phyloP scores from a whole-genome alignment of 1,140 invertebrate genomes.

The Charaxes varanes region DNA sequence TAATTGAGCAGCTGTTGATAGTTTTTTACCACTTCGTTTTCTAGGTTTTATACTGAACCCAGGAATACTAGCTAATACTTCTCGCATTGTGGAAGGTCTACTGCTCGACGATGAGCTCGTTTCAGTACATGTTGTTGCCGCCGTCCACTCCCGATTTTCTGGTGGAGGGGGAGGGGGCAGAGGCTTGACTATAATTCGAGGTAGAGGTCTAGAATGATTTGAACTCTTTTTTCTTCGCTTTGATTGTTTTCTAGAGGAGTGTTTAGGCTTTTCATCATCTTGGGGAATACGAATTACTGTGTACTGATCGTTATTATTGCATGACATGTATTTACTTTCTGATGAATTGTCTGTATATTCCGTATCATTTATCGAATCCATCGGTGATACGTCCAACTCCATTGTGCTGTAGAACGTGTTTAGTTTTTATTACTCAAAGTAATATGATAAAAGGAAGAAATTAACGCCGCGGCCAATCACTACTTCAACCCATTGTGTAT shows the following conservation, averaged over 20 bases:
- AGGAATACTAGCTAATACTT: constrained; percentile 91
- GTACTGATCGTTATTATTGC: constrained; percentile 60
- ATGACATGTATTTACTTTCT: constrained; percentile 56
- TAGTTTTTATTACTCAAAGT: constrained; percentile 21
- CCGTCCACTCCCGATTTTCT: constrained; percentile 62
- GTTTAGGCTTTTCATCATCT: constrained; percentile 60
- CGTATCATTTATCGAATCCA: constrained; percentile 43
- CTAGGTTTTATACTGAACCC: constrained; percentile 90
- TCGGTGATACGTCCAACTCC: constrained; percentile 61
- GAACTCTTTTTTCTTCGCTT: constrained; percentile 86
- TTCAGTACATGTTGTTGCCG: constrained; percentile 55
- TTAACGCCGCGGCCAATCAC: constrained; percentile 54
- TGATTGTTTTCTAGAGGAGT: constrained; percentile 81
- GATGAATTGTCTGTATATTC: constrained; percentile 61
- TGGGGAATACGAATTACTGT: constrained; percentile 62
- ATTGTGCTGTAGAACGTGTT: constrained; percentile 37
- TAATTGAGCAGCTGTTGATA: constrained; percentile 92
- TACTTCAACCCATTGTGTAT: constrained; percentile 67
- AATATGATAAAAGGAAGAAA: constrained; percentile 34
- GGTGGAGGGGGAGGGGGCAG: constrained; percentile 77
- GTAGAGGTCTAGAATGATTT: constrained; percentile 79
- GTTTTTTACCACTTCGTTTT: constrained; percentile 86
- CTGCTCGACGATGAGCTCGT: constrained; percentile 39
- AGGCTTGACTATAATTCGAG: constrained; percentile 82
- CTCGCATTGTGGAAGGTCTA: constrained; percentile 85